Evolutionary conservation across 2,888 invertebrate genomes (phyloP).

Genomic region (Himalopsyche tibetana): DNA sequence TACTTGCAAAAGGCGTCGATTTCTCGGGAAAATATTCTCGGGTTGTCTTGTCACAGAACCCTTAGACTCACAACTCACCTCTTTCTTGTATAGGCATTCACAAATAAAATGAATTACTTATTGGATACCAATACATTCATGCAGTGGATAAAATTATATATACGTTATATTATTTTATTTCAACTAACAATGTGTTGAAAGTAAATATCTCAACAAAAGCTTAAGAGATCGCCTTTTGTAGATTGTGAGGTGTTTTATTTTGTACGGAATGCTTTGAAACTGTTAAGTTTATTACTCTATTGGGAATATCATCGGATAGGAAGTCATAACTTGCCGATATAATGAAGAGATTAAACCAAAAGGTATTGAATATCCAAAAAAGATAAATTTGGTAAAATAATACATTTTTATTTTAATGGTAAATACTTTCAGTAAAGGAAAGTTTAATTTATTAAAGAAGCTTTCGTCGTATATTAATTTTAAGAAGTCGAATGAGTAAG

Average conservation of each 20-base stretch:
- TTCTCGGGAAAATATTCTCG: no score
- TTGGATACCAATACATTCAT: no score
- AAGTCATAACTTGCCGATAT: not conserved
- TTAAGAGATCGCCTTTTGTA: slow-evolving; percentile 5
- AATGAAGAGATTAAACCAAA: not conserved
- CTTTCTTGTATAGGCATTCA: no score
- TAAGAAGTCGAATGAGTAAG: no score
- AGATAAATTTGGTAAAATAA: slow-evolving; percentile 8
- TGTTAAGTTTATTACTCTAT: not conserved
- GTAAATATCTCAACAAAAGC: not conserved
- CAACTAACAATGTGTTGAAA: no score
- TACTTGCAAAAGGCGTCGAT: no score
- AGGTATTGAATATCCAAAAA: not conserved
- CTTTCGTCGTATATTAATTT: no score
- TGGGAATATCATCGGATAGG: slow-evolving; percentile 1
- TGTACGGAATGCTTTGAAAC: slow-evolving; percentile 13
- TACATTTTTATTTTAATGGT: not conserved
- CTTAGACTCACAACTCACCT: no score
- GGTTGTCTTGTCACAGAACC: no score
- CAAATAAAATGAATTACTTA: no score
- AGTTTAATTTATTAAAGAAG: not conserved
- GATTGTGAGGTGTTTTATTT: slow-evolving; percentile 6
- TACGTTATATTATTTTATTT: no score
- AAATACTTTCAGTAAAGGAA: not conserved
- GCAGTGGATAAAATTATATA: no score